Evolutionary conservation across 2,888 invertebrate genomes (phyloP).

Genomic region (Zygothrica quintamaculata): DNA sequence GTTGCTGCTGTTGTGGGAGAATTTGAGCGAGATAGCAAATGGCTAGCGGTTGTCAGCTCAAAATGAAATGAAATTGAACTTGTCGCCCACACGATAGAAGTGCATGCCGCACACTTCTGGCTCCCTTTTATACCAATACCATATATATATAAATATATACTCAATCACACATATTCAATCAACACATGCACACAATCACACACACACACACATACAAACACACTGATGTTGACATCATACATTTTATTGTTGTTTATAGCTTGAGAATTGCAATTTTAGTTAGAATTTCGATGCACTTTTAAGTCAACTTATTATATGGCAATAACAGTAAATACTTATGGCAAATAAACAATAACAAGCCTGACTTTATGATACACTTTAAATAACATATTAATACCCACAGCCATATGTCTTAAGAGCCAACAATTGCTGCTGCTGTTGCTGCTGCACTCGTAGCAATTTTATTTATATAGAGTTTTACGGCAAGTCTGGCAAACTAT

Average conservation of each 20-base stretch:
- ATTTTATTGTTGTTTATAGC: slow-evolving; percentile 57
- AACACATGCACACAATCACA: background rate
- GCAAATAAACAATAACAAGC: slow-evolving; percentile 9
- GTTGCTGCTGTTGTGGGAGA: background rate
- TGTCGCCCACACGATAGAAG: slow-evolving; percentile 69
- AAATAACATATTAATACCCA: too few species aligned
- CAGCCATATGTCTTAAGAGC: too few species aligned
- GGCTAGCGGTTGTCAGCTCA: slow-evolving; percentile 36
- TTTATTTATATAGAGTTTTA: too few species aligned
- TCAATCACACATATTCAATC: too few species aligned
- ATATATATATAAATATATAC: too few species aligned
- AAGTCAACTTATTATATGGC: slow-evolving; percentile 61
- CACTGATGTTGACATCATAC: slow-evolving; percentile 66
- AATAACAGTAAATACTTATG: slow-evolving; percentile 59
- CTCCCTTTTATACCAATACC: too few species aligned
- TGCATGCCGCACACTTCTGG: background rate
- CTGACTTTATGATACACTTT: background rate
- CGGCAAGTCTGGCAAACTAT: too few species aligned
- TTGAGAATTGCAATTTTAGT: slow-evolving; percentile 49
- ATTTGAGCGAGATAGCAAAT: background rate
- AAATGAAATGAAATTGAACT: slow-evolving; percentile 70
- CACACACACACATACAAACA: slow-evolving; percentile 3
- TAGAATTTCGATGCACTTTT: slow-evolving; percentile 71
- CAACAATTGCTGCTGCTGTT: too few species aligned
- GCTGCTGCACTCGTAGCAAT: too few species aligned